A percentile compares a stretch with the other conserved stretches of the same genome.
Evolutionary conservation across 2,888 invertebrate species (phyloP).

Genomic region (Parnassius smintheus): DNA sequence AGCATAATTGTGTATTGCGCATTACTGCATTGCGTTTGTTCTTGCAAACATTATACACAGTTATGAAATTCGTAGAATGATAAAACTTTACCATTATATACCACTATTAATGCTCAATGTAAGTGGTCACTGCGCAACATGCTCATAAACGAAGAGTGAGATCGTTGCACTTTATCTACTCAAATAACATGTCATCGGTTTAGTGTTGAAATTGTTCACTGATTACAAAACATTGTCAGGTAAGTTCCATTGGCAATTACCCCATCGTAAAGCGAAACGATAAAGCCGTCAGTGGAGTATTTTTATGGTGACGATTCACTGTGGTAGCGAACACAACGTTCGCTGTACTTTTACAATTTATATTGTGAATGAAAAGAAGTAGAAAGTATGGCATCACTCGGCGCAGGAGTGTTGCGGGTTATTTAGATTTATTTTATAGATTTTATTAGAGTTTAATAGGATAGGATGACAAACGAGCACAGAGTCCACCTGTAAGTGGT

Average conservation of each 20-base stretch:
- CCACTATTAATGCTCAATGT: neutral
- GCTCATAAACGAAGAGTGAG: neutral
- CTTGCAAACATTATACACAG: too few species aligned
- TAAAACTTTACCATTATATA: neutral
- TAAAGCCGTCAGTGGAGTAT: conserved; percentile 16
- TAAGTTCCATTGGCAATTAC: conserved; percentile 24
- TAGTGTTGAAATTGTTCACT: conserved; percentile 3
- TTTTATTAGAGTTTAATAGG: too few species aligned
- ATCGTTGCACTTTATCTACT: conserved; percentile 4
- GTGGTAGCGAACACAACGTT: conserved; percentile 6
- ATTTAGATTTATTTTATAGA: too few species aligned
- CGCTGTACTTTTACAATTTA: neutral
- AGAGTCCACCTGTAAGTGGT: too few species aligned
- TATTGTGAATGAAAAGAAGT: neutral
- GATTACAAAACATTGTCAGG: conserved; percentile 26
- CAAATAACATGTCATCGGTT: conserved; percentile 13
- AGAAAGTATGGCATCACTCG: too few species aligned
- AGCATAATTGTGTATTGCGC: too few species aligned
- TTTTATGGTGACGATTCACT: conserved; percentile 7
- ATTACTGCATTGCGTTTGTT: too few species aligned
- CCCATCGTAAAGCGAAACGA: conserved; percentile 24
- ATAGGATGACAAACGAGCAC: too few species aligned
- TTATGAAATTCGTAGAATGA: too few species aligned
- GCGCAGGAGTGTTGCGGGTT: too few species aligned
- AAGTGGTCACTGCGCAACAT: neutral